These are phyloP conservation scores for Seriola aureovittata DNA, from an alignment of 2,113 vertebrate genomes.

Conservation along the genomic window DNA sequence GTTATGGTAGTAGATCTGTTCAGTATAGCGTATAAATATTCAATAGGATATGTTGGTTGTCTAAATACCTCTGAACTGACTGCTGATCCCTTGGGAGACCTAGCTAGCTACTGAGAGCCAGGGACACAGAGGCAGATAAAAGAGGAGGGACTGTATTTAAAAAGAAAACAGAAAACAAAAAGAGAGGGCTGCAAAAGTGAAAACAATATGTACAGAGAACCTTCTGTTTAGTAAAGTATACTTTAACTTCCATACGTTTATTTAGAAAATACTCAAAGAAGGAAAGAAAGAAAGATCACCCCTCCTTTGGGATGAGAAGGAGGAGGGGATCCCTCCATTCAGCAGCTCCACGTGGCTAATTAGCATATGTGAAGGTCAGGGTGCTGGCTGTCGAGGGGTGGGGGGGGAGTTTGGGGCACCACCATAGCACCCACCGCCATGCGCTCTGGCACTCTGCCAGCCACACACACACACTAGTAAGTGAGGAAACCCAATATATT, in stretches of 20 bases:
- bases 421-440: slow-evolving; percentile 74
- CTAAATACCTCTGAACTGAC: slow-evolving; percentile 74
- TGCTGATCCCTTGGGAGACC: slow-evolving; percentile 62
- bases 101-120: slow-evolving; percentile 52
- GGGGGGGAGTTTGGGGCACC: slow-evolving; percentile 78
- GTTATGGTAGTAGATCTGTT: slow-evolving; percentile 41
- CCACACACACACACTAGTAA: slow-evolving; percentile 68
- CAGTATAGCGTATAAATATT: slow-evolving; percentile 71
- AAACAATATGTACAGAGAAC: slow-evolving; percentile 17
- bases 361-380: slow-evolving; percentile 94
- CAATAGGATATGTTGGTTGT: slow-evolving; percentile 54
- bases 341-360: slow-evolving; percentile 92
- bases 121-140: slow-evolving; percentile 49
- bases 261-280: not conserved
- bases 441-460: slow-evolving; percentile 87
- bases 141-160: slow-evolving; percentile 33
- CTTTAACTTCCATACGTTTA: slow-evolving; percentile 11
- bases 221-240: slow-evolving; percentile 37
- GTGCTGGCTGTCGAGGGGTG: slow-evolving; percentile 77
- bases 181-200: slow-evolving; percentile 22
- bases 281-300: slow-evolving; percentile 37
- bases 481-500: slow-evolving; percentile 77
- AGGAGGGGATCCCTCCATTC: slow-evolving; percentile 76
- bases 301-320: slow-evolving; percentile 77
- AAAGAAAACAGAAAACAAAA: slow-evolving; percentile 34